Conservation (phyloP, 1,140 invertebrate genomes). For the Diprion similis region DNA sequence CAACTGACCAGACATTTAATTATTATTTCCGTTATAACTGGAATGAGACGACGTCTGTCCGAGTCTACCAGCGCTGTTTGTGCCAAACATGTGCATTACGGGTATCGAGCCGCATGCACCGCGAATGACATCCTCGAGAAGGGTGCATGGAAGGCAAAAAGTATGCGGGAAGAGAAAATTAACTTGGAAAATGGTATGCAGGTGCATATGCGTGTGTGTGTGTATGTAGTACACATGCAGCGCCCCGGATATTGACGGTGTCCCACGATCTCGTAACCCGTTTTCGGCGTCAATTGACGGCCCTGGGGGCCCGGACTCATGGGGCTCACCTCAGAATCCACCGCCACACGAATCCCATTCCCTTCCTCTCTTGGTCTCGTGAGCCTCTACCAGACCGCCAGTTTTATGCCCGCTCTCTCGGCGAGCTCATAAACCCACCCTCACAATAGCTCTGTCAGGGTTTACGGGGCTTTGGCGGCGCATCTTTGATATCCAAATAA, state of each 20-base stretch:
- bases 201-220: constrained; percentile 26
- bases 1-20: too few species aligned
- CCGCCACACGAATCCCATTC: too few species aligned
- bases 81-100: too few species aligned
- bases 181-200: too few species aligned
- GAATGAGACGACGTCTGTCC: too few species aligned
- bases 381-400: not conserved
- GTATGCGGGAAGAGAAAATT: too few species aligned
- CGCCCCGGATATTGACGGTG: constrained; percentile 34
- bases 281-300: not conserved
- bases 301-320: not conserved
- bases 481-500: constrained; percentile 48
- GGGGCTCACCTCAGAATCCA: not conserved
- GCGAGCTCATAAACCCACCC: constrained; percentile 35
- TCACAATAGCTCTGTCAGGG: constrained; percentile 28
- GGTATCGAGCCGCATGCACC: too few species aligned
- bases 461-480: constrained; percentile 31
- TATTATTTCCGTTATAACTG: too few species aligned
- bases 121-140: too few species aligned
- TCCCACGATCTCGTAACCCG: not conserved
- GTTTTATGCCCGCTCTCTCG: constrained; percentile 15
- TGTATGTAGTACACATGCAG: not conserved
- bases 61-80: too few species aligned
- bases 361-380: too few species aligned
- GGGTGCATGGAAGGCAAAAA: too few species aligned